Evolutionary conservation across 2,113 vertebrate species (phyloP).

Genomic region (Cavia aperea): DNA sequence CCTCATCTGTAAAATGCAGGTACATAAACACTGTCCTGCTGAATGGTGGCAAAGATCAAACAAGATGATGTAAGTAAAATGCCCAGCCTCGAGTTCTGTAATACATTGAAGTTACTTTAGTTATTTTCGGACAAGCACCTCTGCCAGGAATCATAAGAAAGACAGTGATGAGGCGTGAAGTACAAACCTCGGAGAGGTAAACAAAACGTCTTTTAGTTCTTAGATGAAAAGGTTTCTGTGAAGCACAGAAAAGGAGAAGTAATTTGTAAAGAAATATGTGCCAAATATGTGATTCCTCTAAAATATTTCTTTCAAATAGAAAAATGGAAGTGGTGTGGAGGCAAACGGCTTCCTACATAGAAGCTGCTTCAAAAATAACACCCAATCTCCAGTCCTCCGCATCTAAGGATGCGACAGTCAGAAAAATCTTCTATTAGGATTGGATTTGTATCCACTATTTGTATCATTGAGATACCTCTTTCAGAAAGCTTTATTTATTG

Average conservation of each 20-base stretch:
- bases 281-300: neutral
- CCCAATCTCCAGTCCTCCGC: too few species aligned
- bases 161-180: neutral
- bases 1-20: neutral
- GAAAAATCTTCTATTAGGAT: neutral
- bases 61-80: neutral
- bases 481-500: conserved; percentile 7
- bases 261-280: neutral
- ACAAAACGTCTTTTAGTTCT: neutral
- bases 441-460: neutral
- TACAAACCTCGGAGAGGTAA: fast-evolving
- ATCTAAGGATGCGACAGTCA: neutral
- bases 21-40: neutral
- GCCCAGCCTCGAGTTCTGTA: neutral
- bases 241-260: neutral
- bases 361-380: neutral
- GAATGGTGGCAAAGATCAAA: neutral
- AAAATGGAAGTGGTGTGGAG: neutral
- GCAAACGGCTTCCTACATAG: neutral
- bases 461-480: neutral
- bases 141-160: neutral
- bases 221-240: neutral
- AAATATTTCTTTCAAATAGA: neutral
- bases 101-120: neutral
- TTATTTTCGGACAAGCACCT: conserved; percentile 8